Evolutionary conservation across 2,113 vertebrate species (phyloP), one percentile per base, ranked within the genome.

Genomic region (Poeciliopsis prolifica): DNA sequence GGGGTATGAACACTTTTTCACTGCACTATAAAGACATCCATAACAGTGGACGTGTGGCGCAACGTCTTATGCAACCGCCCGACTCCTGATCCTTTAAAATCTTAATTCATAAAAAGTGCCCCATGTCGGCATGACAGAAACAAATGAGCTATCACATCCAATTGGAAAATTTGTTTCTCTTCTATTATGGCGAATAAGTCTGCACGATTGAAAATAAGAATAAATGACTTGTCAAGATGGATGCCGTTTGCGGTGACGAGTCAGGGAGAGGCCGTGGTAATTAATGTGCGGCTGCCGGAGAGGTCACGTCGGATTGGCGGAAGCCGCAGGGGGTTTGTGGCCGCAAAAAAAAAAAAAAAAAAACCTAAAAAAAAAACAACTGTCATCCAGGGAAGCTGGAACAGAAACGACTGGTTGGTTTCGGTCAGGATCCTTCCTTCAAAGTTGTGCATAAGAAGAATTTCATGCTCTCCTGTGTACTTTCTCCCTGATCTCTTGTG

Each of bases 111-210:
- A 51, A 80, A 70, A 78, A 73, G 76, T 72, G 11, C 69, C 51
- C 64, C 67, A 81, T 48, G 80, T 74, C 71, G 67, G 35, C 58
- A 22, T 72, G 82, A 81, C 84, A 86, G 78, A 77, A 86, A 88
- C 74, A 86, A 87, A 89, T 86, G 87, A 88, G 78, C 80, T 70
- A 77, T 88, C 72, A 62, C 65, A 78, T 86, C 26, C 86, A 82
- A 78, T 69, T 83, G 84, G 81, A 74, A 83, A 68, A 87, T 85
- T 81, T 85, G 61, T 81, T 87, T 86, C 83, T 84, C 75, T 81
- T 67, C 51, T 68, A 65, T 67, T 81, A 81, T 72, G 64, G 83
- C 68, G 84, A 80, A 85, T 80, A 87, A 70, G 61, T 79, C 63
- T 40, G 51, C 60, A 72, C 79, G 81, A 86, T 33, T 70, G 79